Evolutionary conservation across 2,113 vertebrate genomes (phyloP), one percentile per base, ranked within the genome.

Genomic region (Okapia johnstoni): DNA sequence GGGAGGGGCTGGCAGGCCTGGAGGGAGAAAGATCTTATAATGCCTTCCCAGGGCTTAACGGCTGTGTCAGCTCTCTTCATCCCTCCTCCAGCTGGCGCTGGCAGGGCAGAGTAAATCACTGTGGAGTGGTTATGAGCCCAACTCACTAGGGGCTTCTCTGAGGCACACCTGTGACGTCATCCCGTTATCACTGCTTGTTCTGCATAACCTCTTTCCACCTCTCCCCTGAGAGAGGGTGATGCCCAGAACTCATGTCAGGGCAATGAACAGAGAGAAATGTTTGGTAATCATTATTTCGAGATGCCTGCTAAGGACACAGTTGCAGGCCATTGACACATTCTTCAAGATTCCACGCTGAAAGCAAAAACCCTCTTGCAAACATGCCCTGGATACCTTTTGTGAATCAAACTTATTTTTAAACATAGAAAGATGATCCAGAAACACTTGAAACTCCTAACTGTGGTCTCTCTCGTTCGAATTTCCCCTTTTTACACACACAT

Each of bases 1-100:
- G 93, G 98, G 98, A 98, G 99, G 98, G 98, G 96, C 95, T 97
- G 98, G 98, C 96, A 93, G 97, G 99, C 98, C 98, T 98, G 98
- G 99, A 99, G 99, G 98, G 99, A 98, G 76, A 94, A 88, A 76
- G 84, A 93, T 95, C 98, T 98, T 96, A 57, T 21, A 84, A 40
- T 94, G 97, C 94, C 85, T 98, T 97, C 97, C 83, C 83, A 96
- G 85, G 88, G 95, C 85, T 98, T 96, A 91, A 91, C 63, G 95
- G 86, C 96, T 93, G 85, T 83, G 76, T 96, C 93, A 90, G 93
- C 93, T 96, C 89, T 96, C 94, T 96, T 96, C 84, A 80, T 96
- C 94, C 98, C 97, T 97, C 98, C 97, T 98, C 97, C 98, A 97
- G 88, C 98, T 96, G 9, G 88, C 94, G 60, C 48, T 95, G 90